Base-by-base conservation (phyloP, 1,140 invertebrate genomes). In the Drosophila albomicans region DNA sequence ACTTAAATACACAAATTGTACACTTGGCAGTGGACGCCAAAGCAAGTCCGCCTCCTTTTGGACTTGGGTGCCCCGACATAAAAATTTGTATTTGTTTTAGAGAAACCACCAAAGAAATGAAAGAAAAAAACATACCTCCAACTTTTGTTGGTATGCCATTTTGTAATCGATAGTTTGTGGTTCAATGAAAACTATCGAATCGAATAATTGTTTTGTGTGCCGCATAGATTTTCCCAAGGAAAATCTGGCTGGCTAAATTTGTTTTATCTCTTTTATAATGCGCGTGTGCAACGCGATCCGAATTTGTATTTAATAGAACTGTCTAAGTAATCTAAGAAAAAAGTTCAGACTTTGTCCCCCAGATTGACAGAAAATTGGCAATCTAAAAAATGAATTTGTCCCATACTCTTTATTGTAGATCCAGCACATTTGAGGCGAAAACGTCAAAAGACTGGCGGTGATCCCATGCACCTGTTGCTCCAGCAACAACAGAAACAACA, bases 401-500 rank as follows among this genome's bases (percentile, higher is more conserved):
- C 75, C 41, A 77, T 68, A 87, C n/a, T 82, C 81, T 92, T 82
- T 76, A 82, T 92, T 93, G 75, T 92, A 92, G 93, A 94, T 91
- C 93, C 92, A 82, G 92, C 86, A 79, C 91, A 92, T 75, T 93
- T 94, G 92, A 94, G 93, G 92, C 92, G 94, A 91, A 95, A 94
- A 92, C 93, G 94, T 92, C 93, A 94, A 93, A 95, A 94, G 92
- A 93, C 93, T 93, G 94, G 93, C 92, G 93, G 94, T 86, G 94
- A 93, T 82, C 92, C 93, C 70, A 93, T 91, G 71, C 92, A 94
- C 93, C 82, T 94, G 81, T 93, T 94, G 91, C 93, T 92, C 72
- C 93, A 93, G 78, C 92, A 94, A 81, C 93, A 93, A 85, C 92
- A 92, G 48, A 91, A 92, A 75, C 84, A 92, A 58, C 85, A 92